Evolutionary conservation across 2,888 invertebrate species (phyloP).

Genomic region (Bombylius discolor): DNA sequence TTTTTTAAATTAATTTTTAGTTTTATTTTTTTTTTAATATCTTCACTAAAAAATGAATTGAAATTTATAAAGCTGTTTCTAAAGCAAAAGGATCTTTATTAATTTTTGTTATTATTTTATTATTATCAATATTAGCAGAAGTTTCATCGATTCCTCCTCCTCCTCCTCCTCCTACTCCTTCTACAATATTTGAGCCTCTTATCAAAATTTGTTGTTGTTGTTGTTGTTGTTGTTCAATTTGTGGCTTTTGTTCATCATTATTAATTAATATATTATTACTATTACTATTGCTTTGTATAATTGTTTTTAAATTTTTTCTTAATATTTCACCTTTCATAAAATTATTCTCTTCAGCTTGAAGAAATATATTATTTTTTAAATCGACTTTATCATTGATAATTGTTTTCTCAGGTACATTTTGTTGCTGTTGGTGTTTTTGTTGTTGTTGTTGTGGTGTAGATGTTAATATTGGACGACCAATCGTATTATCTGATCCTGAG

Average conservation of each 20-base stretch:
- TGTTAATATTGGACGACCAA: not conserved
- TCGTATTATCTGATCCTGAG: slow-evolving; percentile 46
- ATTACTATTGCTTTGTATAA: not conserved
- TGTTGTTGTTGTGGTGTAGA: not conserved
- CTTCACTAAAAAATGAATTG: too few relatives aligned
- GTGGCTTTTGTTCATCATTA: too few relatives aligned
- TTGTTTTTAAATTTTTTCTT: slow-evolving; percentile 17
- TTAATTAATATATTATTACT: not conserved
- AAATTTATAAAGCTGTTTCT: slow-evolving; percentile 4
- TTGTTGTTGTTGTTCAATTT: not conserved
- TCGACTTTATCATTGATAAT: slow-evolving; percentile 24
- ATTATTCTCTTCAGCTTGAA: slow-evolving; percentile 36
- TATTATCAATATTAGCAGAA: too few relatives aligned
- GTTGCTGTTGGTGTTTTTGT: not conserved
- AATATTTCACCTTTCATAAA: slow-evolving; percentile 34
- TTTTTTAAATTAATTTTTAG: too few relatives aligned
- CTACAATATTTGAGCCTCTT: not conserved
- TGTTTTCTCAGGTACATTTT: slow-evolving; percentile 10
- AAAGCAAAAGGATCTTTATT: slow-evolving; percentile 3
- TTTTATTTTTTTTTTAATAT: too few relatives aligned
- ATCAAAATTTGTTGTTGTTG: not conserved
- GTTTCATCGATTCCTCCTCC: too few relatives aligned
- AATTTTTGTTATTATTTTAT: not conserved
- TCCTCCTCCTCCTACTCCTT: not conserved
- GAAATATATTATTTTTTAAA: slow-evolving; percentile 33